phyloP scores from a whole-genome alignment of 1,140 invertebrate genomes.

The Bathynomus jamesi region DNA sequence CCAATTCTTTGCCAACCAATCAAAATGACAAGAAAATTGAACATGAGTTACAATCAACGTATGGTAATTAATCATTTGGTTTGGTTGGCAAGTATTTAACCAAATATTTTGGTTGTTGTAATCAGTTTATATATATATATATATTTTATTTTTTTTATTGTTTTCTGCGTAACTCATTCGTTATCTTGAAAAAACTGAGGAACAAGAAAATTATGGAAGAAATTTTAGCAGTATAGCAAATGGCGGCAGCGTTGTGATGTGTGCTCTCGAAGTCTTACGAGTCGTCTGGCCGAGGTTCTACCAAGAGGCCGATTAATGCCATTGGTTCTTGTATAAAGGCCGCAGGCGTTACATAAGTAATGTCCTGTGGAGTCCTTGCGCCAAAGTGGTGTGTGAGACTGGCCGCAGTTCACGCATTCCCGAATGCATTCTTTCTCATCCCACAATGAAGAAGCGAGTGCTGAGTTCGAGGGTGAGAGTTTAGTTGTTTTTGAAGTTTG shows the following conservation, averaged over 20 bases:
- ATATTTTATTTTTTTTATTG: not conserved
- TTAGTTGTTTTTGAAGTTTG: not conserved
- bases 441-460: not conserved
- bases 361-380: constrained; percentile 92
- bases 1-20: too few species aligned
- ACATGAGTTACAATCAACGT: too few species aligned
- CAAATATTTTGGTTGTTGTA: not conserved
- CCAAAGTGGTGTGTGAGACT: constrained; percentile 90
- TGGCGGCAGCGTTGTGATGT: not conserved
- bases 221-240: not conserved
- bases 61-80: too few species aligned
- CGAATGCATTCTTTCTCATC: constrained; percentile 43
- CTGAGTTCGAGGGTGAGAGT: not conserved
- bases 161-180: not conserved
- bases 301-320: constrained; percentile 71
- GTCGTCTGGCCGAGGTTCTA: constrained; percentile 47
- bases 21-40: too few species aligned
- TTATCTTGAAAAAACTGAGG: too few species aligned
- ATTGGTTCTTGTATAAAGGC: constrained; percentile 69
- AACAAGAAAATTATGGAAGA: too few species aligned
- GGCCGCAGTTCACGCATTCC: constrained; percentile 95
- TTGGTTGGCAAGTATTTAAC: too few species aligned
- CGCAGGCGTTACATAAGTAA: constrained; percentile 97
- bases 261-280: constrained; percentile 12
- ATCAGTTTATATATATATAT: constrained; percentile 8